A percentile compares a stretch with the other conserved stretches of the same genome.
These are phyloP conservation scores for Drosophila sordidula DNA, from an alignment of 2,888 invertebrate genomes.

Conservation along the genomic window DNA sequence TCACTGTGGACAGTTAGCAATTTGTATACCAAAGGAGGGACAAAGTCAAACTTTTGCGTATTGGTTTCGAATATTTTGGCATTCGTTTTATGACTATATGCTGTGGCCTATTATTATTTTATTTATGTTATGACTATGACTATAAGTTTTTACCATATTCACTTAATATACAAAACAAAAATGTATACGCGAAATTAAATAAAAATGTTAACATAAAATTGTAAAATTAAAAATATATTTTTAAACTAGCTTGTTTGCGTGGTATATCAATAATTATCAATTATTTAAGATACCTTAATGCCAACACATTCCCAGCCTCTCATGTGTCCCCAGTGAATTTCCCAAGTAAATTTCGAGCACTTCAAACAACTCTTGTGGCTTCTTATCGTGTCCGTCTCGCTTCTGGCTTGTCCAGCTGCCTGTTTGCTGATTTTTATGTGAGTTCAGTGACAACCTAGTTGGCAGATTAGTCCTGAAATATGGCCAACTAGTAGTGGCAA, in stretches of 20 bases:
- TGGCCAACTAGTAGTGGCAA: conserved; percentile 24
- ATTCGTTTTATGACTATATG: neutral
- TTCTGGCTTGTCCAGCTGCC: neutral
- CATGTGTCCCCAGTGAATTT: no score
- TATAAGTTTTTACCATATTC: no score
- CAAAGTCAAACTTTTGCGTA: neutral
- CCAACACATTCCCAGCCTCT: neutral
- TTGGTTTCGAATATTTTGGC: neutral
- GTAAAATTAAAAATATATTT: no score
- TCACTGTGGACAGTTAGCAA: neutral
- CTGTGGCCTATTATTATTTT: no score
- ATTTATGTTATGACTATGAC: no score
- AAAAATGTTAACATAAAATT: no score
- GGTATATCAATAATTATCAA: neutral
- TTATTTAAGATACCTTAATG: no score
- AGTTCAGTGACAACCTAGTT: conserved; percentile 16
- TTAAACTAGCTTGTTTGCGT: no score
- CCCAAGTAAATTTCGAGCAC: neutral
- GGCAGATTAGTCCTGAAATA: conserved; percentile 58
- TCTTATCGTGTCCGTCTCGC: conserved; percentile 4
- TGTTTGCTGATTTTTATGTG: conserved; percentile 52
- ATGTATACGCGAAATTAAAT: no score
- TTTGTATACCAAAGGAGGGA: neutral
- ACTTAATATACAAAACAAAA: no score
- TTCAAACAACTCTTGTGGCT: conserved; percentile 27